Percentiles rank a stretch among this genome's conserved stretches.
These are phyloP conservation scores for Danaus plexippus DNA, from an alignment of 1,140 invertebrate genomes.

Conservation along the genomic window DNA sequence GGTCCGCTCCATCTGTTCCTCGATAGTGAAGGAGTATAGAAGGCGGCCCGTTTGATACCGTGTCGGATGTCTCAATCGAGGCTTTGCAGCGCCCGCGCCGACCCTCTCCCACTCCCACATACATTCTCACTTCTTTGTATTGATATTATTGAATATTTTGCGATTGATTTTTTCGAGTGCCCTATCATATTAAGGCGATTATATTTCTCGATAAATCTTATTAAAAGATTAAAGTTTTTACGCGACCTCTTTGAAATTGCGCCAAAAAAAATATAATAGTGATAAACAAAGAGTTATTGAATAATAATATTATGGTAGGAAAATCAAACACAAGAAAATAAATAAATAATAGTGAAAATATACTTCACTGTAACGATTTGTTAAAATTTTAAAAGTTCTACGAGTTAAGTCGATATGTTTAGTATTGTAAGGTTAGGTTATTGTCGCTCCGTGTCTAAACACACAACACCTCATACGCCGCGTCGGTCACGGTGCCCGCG, in stretches of 20 bases:
- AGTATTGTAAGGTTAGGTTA: no score
- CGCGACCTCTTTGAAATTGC: no score
- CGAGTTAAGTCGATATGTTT: no score
- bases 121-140: constrained; percentile 27
- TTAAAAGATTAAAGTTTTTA: no score
- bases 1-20: constrained; percentile 18
- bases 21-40: constrained; percentile 56
- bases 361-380: no score
- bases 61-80: constrained; percentile 67
- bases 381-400: no score
- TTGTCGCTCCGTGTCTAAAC: constrained; percentile 14
- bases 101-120: constrained; percentile 33
- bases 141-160: constrained; percentile 28
- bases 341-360: neutral
- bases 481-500: constrained; percentile 23
- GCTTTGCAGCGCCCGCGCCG: constrained; percentile 53
- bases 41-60: constrained; percentile 60
- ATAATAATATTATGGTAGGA: no score
- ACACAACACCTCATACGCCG: constrained; percentile 29
- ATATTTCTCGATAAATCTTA: constrained; percentile 15
- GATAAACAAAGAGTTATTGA: no score
- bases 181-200: constrained; percentile 23
- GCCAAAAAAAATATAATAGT: neutral
- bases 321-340: no score
- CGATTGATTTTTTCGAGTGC: constrained; percentile 19